Evolutionary conservation across 2,888 invertebrate species (phyloP).

Genomic region (Aplocera efformata): DNA sequence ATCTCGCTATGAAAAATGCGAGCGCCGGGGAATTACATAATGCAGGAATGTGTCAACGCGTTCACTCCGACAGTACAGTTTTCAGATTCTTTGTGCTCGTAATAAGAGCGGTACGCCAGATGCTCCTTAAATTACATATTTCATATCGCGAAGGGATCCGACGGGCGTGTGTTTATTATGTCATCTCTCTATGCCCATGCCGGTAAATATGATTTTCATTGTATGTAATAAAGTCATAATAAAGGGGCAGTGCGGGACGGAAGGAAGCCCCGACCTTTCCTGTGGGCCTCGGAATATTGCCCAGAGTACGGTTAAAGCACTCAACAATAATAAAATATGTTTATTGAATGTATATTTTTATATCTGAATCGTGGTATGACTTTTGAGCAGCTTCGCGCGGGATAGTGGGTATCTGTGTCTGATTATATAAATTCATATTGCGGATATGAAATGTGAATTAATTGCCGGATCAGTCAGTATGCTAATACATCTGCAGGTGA

Average conservation of each 20-base stretch:
- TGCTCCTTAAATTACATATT: slow-evolving; percentile 49
- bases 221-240: slow-evolving; percentile 69
- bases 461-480: too few relatives aligned
- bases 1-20: slow-evolving; percentile 72
- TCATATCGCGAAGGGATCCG: slow-evolving; percentile 37
- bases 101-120: slow-evolving; percentile 62
- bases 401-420: not conserved
- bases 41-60: slow-evolving; percentile 66
- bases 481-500: too few relatives aligned
- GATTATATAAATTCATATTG: not conserved
- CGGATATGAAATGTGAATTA: too few relatives aligned
- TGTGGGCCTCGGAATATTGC: slow-evolving; percentile 41
- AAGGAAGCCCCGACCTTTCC: slow-evolving; percentile 64
- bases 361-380: slow-evolving; percentile 14
- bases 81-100: slow-evolving; percentile 66
- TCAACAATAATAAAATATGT: slow-evolving; percentile 29
- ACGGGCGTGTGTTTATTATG: slow-evolving; percentile 65
- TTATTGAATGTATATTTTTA: slow-evolving; percentile 29
- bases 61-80: slow-evolving; percentile 41
- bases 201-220: slow-evolving; percentile 71
- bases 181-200: slow-evolving; percentile 48
- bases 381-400: slow-evolving; percentile 1
- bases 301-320: slow-evolving; percentile 21
- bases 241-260: slow-evolving; percentile 55
- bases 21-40: slow-evolving; percentile 58